These are phyloP conservation scores for Eilema depressum DNA, from an alignment of 2,888 invertebrate genomes.

Conservation along the genomic window DNA sequence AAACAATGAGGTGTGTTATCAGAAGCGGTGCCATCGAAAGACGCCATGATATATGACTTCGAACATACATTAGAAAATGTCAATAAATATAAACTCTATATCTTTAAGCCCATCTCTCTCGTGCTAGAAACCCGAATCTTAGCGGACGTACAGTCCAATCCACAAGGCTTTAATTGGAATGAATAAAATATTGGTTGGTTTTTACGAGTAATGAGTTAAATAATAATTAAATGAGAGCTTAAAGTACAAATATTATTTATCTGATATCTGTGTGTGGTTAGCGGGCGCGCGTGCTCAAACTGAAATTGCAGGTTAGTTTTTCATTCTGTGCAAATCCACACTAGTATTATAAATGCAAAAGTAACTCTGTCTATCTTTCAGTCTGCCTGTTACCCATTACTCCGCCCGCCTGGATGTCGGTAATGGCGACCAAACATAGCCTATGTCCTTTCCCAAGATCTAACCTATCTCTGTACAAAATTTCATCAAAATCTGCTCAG, in stretches of 20 bases:
- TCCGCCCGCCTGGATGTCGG: too few species aligned
- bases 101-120: conserved; percentile 70
- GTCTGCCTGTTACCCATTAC: too few species aligned
- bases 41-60: conserved; percentile 78
- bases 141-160: conserved; percentile 33
- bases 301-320: not conserved
- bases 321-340: conserved; percentile 12
- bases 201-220: conserved; percentile 18
- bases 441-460: too few species aligned
- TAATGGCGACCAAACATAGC: too few species aligned
- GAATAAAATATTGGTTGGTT: conserved; percentile 34
- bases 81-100: conserved; percentile 85
- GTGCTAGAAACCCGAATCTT: conserved; percentile 60
- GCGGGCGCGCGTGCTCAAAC: not conserved
- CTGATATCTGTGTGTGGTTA: not conserved
- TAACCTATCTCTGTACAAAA: too few species aligned
- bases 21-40: conserved; percentile 69
- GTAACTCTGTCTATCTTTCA: too few species aligned
- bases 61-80: conserved; percentile 83
- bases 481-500: too few species aligned
- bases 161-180: conserved; percentile 40
- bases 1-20: conserved; percentile 85
- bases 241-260: not conserved
- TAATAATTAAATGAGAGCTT: not conserved
- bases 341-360: too few species aligned